Evolutionary conservation across 2,113 vertebrate genomes (phyloP).

Genomic region (Suncus etruscus): DNA sequence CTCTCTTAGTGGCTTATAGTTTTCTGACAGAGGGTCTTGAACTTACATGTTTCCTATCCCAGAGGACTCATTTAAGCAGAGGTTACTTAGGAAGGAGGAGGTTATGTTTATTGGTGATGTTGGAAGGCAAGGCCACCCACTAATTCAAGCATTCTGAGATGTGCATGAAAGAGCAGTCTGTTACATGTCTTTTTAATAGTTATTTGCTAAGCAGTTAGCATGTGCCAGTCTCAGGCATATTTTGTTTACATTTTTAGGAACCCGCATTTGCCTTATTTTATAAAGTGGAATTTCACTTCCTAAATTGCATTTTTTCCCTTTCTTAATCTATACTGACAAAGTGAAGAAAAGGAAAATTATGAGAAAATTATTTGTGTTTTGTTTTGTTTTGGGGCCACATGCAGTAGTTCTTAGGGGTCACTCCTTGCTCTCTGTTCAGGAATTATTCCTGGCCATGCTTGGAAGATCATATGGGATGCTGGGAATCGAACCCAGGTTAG

Average conservation of each 20-base stretch:
- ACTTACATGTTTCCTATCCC: constrained; percentile 1
- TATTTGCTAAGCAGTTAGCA: not conserved
- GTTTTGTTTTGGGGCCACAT: too few relatives aligned
- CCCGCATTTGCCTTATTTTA: not conserved
- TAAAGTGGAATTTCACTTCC: not conserved
- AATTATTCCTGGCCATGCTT: too few relatives aligned
- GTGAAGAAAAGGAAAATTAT: too few relatives aligned
- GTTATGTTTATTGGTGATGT: not conserved
- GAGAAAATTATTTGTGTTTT: too few relatives aligned
- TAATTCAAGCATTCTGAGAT: not conserved
- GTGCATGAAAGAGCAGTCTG: not conserved
- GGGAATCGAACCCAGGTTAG: too few relatives aligned
- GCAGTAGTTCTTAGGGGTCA: too few relatives aligned
- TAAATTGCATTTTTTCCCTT: not conserved
- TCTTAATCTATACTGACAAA: too few relatives aligned
- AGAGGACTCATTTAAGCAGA: constrained; percentile 26
- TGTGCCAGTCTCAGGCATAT: not conserved
- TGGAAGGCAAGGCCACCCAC: not conserved
- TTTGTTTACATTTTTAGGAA: constrained; percentile 23
- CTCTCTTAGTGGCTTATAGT: constrained; percentile 1
- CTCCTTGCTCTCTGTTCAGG: too few relatives aligned
- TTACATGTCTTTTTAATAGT: not conserved
- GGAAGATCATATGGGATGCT: too few relatives aligned
- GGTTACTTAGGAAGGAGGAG: not conserved
- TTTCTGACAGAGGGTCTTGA: not conserved